A percentile compares a stretch with the other conserved stretches of the same genome.
Conservation (phyloP, 92 coral and sea anemone species). For the Epizoanthus illoricatus region DNA sequence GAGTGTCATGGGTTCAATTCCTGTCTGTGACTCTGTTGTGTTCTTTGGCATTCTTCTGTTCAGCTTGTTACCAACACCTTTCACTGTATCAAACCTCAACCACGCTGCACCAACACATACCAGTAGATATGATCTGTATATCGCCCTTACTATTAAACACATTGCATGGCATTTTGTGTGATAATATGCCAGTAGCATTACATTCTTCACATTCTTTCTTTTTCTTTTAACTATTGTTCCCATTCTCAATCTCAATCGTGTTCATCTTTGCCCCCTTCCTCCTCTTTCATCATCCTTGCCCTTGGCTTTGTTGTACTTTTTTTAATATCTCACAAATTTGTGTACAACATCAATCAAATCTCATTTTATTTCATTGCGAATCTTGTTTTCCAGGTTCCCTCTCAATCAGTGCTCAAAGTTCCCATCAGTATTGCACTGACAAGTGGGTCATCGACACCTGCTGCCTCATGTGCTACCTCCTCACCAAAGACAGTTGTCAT, state of each 20-base stretch:
- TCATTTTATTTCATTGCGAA: not conserved
- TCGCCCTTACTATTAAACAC: too few species aligned
- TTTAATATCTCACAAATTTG: too few species aligned
- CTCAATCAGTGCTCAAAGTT: constrained; percentile 47
- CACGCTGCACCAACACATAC: too few species aligned
- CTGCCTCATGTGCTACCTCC: constrained; percentile 42
- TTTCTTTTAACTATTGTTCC: too few species aligned
- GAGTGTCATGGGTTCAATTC: too few species aligned
- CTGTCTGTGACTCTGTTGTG: too few species aligned
- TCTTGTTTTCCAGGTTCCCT: constrained; percentile 20
- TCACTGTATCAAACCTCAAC: too few species aligned
- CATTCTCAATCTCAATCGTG: not conserved
- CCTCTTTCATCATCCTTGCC: not conserved
- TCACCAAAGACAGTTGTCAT: constrained; percentile 77
- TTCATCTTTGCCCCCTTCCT: not conserved
- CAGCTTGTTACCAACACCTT: too few species aligned
- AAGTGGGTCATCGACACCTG: constrained; percentile 13
- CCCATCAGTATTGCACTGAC: constrained; percentile 49
- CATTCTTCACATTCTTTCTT: not conserved
- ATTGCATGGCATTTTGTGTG: not conserved
- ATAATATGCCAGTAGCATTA: not conserved
- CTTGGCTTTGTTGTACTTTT: too few species aligned
- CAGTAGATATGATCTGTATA: too few species aligned
- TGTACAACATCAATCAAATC: too few species aligned
- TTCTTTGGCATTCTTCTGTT: too few species aligned